Base-by-base conservation (phyloP, 2,888 invertebrate species). In the Aphrophora alni region DNA sequence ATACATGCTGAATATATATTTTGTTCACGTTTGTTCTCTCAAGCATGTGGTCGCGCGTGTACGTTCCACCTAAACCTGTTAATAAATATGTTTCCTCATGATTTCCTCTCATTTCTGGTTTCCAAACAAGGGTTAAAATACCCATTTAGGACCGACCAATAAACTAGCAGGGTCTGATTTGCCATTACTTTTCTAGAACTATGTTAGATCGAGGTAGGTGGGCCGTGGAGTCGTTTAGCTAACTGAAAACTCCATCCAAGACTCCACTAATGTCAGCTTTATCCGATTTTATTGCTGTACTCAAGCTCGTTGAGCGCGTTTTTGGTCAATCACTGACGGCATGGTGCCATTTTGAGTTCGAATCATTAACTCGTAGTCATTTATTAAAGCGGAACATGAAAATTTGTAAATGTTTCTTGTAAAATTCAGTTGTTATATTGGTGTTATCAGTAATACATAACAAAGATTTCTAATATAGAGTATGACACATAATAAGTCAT, bases 51-150 rank as follows among this genome's bases (percentile, higher is more conserved):
- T n/a, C n/a, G n/a, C n/a, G n/a, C n/a, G n/a, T n/a, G n/a, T 33
- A 33, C 33, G 33, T 33, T 33, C 33, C 33, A 33, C 3, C 33
- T 33, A 33, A 33, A 33, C 33, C 33, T 8, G 33, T 33, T 8
- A 8, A 3, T 33, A 33, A 5, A n/a, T 59, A 59, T 21, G 21
- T 59, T 59, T 59, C 4, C 21, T 59, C 59, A 21, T 21, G 59
- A 59, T 59, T 59, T 59, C 10, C 21, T 59, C 59, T 59, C 59
- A 59, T 59, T 59, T 59, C 59, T 59, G 59, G 59, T 59, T 59
- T 59, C 59, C 59, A 59, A 59, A 59, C 59, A 59, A 59, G 59
- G 59, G 59, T 59, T 59, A 59, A 59, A 59, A 59, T 59, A 59
- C 59, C 59, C 59, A 59, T 59, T 59, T 59, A 59, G 59, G 59